Evolutionary conservation across 1,140 invertebrate species (phyloP).

Genomic region (Propsilocerus akamusi): DNA sequence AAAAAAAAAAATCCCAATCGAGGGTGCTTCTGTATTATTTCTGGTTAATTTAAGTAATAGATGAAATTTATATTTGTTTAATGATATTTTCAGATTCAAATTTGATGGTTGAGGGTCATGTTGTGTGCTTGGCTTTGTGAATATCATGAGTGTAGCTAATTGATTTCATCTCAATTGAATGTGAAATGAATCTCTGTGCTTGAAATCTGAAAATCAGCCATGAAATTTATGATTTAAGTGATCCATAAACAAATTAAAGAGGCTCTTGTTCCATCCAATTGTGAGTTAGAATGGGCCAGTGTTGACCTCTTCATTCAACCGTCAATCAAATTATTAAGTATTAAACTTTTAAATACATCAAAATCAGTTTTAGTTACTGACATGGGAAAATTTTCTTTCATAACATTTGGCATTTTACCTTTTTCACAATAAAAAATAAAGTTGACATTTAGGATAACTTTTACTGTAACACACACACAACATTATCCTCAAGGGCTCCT

Average conservation of each 20-base stretch:
- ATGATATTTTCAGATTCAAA: background rate
- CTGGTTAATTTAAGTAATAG: background rate
- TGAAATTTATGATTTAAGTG: background rate
- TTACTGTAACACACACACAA: too few species aligned
- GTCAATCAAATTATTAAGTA: background rate
- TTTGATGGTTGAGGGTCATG: background rate
- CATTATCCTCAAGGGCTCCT: too few species aligned
- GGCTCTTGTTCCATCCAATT: too few species aligned
- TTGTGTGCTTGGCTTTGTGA: background rate
- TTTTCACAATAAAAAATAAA: too few species aligned
- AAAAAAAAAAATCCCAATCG: background rate
- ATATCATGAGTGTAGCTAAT: background rate
- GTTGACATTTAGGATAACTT: too few species aligned
- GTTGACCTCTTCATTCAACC: background rate
- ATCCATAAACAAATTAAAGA: background rate
- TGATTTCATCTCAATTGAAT: background rate
- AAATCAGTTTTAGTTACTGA: too few species aligned
- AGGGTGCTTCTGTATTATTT: background rate
- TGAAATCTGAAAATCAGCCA: background rate
- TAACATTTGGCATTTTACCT: too few species aligned
- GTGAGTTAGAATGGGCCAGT: background rate
- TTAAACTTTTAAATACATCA: background rate
- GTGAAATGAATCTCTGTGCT: background rate
- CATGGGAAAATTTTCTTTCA: too few species aligned
- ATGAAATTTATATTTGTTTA: constrained; percentile 1